Conservation (phyloP, 2,888 invertebrate genomes). For the Mamestra brassicae region DNA sequence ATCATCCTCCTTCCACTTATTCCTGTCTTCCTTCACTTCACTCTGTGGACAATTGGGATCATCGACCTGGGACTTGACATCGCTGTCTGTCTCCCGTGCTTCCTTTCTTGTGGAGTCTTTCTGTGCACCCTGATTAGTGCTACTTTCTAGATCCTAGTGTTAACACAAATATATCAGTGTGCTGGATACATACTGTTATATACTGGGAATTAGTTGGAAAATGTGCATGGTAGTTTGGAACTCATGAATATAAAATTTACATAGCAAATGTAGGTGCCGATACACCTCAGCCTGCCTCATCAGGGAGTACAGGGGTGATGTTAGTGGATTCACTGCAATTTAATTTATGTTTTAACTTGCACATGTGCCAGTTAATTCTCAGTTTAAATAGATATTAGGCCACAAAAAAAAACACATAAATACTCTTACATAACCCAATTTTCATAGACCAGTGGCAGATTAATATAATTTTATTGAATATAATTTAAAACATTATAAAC, state of each 20-base stretch:
- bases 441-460: constrained; percentile 33
- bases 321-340: no score
- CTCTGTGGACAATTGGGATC: constrained; percentile 83
- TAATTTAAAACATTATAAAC: not conserved
- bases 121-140: constrained; percentile 77
- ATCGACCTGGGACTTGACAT: constrained; percentile 68
- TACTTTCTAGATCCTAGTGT: constrained; percentile 80
- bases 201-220: constrained; percentile 34
- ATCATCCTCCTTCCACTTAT: constrained; percentile 71
- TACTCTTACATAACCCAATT: constrained; percentile 10
- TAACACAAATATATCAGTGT: constrained; percentile 78
- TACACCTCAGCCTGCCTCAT: not conserved
- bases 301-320: no score
- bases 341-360: not conserved
- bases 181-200: constrained; percentile 34
- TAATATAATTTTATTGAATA: constrained; percentile 6
- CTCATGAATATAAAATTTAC: not conserved
- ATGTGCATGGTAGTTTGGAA: not conserved
- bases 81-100: constrained; percentile 56
- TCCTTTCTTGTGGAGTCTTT: constrained; percentile 63
- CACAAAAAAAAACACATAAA: constrained; percentile 13
- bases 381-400: constrained; percentile 27
- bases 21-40: constrained; percentile 72
- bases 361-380: constrained; percentile 25
- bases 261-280: not conserved